Percentiles rank a stretch among this genome's conserved stretches.
These are phyloP conservation scores for Mesorhabditis spiculigera DNA, from an alignment of 2,888 invertebrate genomes.

Conservation along the genomic window DNA sequence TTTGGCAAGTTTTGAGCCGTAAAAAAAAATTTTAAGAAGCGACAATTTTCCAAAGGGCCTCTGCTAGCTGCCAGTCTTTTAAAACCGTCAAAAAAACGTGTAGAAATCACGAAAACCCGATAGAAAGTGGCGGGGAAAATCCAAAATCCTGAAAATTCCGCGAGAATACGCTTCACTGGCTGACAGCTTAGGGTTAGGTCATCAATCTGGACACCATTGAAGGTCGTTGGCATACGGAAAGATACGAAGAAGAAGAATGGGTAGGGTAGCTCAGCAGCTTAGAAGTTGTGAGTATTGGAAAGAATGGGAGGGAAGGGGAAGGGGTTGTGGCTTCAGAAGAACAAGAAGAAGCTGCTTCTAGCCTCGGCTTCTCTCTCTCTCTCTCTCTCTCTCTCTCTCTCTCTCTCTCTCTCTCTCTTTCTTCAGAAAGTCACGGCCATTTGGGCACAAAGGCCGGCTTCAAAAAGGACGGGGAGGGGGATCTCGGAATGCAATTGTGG, in stretches of 20 bases:
- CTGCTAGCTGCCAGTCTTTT: too few species aligned
- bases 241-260: background rate
- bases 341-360: background rate
- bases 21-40: too few species aligned
- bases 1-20: too few species aligned
- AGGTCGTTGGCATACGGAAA: background rate
- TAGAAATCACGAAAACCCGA: background rate
- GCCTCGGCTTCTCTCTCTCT: too few species aligned
- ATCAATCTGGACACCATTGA: too few species aligned
- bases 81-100: background rate
- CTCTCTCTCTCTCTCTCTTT: too few species aligned
- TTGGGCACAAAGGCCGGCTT: too few species aligned
- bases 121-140: background rate
- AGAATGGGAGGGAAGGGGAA: background rate
- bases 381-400: too few species aligned
- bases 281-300: background rate
- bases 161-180: background rate
- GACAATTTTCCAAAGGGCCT: too few species aligned
- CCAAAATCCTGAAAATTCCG: background rate
- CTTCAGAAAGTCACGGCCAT: too few species aligned
- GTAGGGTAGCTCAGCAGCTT: background rate
- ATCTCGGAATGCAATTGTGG: background rate
- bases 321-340: background rate
- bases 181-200: too few species aligned
- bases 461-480: too few species aligned